Conservation (phyloP, 1,140 invertebrate genomes). For the Littorina saxatilis region DNA sequence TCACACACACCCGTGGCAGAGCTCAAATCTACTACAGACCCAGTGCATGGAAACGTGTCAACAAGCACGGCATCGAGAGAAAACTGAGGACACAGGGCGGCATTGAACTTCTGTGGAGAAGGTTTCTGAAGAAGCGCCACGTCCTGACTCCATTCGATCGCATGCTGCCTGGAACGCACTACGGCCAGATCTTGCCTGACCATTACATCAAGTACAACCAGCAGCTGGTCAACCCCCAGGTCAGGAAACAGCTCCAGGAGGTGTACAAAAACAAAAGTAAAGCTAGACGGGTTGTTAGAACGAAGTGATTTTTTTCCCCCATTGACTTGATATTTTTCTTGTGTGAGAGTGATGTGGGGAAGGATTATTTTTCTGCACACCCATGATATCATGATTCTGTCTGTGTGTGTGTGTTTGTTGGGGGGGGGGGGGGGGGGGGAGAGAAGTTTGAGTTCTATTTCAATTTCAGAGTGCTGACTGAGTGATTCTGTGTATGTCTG, state of each 20-base stretch:
- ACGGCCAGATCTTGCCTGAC: constrained; percentile 45
- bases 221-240: constrained; percentile 30
- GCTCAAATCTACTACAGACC: constrained; percentile 44
- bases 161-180: constrained; percentile 38
- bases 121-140: constrained; percentile 48
- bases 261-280: neutral
- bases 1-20: constrained; percentile 35
- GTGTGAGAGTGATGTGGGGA: no score
- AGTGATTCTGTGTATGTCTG: no score
- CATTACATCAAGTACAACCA: constrained; percentile 41
- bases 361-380: no score
- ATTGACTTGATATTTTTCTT: no score
- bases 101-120: constrained; percentile 48
- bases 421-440: no score
- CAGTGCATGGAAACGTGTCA: constrained; percentile 55
- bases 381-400: no score
- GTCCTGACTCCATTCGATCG: constrained; percentile 46
- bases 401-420: no score
- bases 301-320: neutral
- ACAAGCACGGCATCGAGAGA: constrained; percentile 52
- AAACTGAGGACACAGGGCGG: constrained; percentile 44
- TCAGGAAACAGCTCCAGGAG: neutral
- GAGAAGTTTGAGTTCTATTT: no score
- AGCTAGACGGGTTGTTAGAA: neutral
- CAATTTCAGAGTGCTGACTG: no score